Evolutionary conservation across 2,113 vertebrate genomes (phyloP).

Genomic region (Perca schrenkii): DNA sequence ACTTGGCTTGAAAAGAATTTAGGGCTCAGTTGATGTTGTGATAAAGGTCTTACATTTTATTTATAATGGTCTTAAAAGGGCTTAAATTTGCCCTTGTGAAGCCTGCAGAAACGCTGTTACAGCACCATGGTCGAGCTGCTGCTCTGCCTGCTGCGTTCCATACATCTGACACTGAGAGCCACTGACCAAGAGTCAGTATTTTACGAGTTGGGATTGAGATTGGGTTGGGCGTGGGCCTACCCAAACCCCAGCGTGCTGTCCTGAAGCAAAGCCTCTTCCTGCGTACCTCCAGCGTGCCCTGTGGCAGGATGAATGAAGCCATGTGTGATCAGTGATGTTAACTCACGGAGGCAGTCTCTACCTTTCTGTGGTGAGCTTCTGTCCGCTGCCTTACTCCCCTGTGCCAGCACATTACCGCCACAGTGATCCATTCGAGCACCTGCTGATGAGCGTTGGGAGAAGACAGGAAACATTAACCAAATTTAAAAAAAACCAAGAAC

Average conservation of each 20-base stretch:
- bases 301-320: not conserved
- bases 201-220: no score
- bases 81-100: no score
- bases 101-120: no score
- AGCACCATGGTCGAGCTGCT: no score
- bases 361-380: not conserved
- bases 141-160: no score
- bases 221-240: not conserved
- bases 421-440: constrained; percentile 20
- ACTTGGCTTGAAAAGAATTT: no score
- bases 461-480: constrained; percentile 20
- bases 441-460: constrained; percentile 28
- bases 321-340: not conserved
- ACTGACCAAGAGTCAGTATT: no score
- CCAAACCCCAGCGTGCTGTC: not conserved
- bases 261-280: not conserved
- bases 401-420: not conserved
- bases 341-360: not conserved
- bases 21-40: no score
- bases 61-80: no score
- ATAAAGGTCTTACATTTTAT: no score
- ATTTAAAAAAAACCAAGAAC: not conserved
- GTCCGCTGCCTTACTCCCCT: not conserved
- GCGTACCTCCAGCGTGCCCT: not conserved
- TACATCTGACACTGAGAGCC: no score